These are phyloP conservation scores for Enteromius fasciolatus DNA, from an alignment of 2,797 vertebrate genomes.

Conservation along the genomic window DNA sequence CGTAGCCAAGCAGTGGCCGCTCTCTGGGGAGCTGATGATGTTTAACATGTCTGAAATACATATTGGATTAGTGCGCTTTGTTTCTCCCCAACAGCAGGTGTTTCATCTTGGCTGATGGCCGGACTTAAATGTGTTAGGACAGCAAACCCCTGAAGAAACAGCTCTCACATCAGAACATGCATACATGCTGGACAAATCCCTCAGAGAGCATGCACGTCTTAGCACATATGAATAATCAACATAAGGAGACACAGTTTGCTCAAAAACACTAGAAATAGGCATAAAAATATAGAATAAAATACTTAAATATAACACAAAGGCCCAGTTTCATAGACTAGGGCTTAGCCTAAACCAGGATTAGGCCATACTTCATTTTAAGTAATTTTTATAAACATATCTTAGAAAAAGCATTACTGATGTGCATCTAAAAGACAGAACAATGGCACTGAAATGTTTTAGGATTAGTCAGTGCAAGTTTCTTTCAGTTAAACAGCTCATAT, in stretches of 20 bases:
- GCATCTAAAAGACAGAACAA: too few relatives aligned
- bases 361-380: too few relatives aligned
- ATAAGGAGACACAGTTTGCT: neutral
- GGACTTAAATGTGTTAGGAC: slow-evolving; percentile 99
- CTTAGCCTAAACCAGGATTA: too few relatives aligned
- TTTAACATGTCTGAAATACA: slow-evolving; percentile 99
- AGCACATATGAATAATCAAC: slow-evolving; percentile 4
- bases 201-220: slow-evolving; percentile 33
- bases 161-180: slow-evolving; percentile 47
- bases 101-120: slow-evolving; percentile 99
- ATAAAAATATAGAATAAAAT: neutral
- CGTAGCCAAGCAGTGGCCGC: slow-evolving; percentile 91
- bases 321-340: too few relatives aligned
- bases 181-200: slow-evolving; percentile 27
- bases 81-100: slow-evolving; percentile 99
- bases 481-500: too few relatives aligned
- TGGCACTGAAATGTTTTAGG: too few relatives aligned
- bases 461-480: too few relatives aligned
- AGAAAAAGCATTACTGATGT: too few relatives aligned
- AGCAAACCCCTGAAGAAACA: slow-evolving; percentile 83
- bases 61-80: slow-evolving; percentile 99
- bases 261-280: neutral
- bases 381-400: too few relatives aligned
- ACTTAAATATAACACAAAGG: neutral
- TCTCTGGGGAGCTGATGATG: slow-evolving; percentile 98